These are phyloP conservation scores for Eulemur coronatus DNA, from an alignment of 2,797 vertebrate species.

Conservation along the genomic window DNA sequence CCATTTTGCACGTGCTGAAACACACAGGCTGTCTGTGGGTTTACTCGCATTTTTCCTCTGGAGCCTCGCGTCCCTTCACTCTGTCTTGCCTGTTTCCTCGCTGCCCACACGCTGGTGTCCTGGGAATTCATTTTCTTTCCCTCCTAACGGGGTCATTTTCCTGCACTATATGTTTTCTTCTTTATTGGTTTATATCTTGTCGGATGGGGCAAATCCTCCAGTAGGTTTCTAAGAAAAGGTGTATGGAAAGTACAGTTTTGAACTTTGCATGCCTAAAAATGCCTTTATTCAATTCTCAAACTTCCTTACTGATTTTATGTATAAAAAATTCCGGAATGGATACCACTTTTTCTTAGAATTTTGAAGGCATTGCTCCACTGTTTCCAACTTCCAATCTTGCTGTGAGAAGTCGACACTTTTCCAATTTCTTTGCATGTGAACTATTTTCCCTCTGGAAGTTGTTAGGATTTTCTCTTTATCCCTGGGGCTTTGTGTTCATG, in stretches of 20 bases:
- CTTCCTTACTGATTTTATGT: neutral
- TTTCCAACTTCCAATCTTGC: neutral
- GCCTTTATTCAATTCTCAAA: neutral
- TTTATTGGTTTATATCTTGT: neutral
- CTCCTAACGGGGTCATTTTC: fast-evolving
- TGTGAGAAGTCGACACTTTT: neutral
- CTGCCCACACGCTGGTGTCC: neutral
- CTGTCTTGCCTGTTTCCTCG: neutral
- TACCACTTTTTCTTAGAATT: neutral
- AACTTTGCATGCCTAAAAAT: neutral
- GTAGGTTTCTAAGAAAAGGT: neutral
- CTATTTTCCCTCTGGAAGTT: neutral
- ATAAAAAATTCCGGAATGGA: neutral
- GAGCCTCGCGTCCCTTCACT: neutral
- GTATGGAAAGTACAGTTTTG: neutral
- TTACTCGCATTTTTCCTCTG: fast-evolving
- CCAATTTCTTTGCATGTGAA: neutral
- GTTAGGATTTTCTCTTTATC: neutral
- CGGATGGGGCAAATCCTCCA: neutral
- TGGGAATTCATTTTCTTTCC: neutral
- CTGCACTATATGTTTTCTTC: neutral
- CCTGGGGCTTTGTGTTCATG: neutral
- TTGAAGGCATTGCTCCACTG: neutral
- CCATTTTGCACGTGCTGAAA: neutral
- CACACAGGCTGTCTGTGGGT: neutral